These are phyloP conservation scores for Megalops cyprinoides DNA, from an alignment of 2,797 vertebrate species.

Conservation along the genomic window DNA sequence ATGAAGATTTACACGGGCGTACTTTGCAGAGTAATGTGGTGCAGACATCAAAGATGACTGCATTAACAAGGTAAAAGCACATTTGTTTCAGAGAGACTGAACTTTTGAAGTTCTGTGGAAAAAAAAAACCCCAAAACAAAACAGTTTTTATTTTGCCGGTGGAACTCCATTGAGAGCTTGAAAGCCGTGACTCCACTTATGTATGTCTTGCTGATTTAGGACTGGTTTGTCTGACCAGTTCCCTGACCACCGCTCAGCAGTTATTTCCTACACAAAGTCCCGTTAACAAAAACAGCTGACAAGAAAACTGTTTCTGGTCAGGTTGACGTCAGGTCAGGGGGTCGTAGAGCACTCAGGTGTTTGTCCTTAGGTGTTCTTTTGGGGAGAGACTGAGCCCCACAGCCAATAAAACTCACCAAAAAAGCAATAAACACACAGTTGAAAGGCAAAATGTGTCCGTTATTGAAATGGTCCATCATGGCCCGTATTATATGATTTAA, in stretches of 20 bases:
- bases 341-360: neutral
- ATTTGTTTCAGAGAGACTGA: neutral
- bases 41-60: neutral
- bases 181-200: neutral
- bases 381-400: neutral
- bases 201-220: neutral
- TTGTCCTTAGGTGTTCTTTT: neutral
- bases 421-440: neutral
- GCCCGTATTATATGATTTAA: neutral
- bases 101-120: neutral
- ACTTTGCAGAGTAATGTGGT: neutral
- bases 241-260: neutral
- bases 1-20: neutral
- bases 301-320: neutral
- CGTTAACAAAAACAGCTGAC: conserved; percentile 9
- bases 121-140: neutral
- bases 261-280: neutral
- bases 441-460: neutral
- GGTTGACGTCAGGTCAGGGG: neutral
- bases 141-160: neutral
- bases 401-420: neutral
- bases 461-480: neutral
- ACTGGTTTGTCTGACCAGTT: neutral
- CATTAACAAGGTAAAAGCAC: neutral
- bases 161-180: conserved; percentile 17